phyloP scores from a whole-genome alignment of 1,140 invertebrate genomes.

The Tetragonula clypearis region DNA sequence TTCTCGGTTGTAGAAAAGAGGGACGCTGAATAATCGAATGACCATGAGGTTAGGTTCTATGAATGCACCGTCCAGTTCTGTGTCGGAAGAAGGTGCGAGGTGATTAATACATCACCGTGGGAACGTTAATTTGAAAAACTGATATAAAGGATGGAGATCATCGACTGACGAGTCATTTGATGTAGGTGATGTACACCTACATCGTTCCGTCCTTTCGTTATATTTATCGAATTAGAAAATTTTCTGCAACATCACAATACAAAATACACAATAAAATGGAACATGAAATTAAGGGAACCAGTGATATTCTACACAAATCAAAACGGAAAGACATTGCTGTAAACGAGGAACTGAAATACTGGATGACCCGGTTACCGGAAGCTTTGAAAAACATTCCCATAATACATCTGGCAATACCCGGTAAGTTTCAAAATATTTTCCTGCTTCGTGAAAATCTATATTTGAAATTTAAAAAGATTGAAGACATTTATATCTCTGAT shows the following conservation, averaged over 20 bases:
- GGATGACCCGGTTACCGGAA: constrained; percentile 87
- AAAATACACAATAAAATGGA: constrained; percentile 15
- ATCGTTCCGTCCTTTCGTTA: too few relatives aligned
- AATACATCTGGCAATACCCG: constrained; percentile 89
- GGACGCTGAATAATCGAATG: constrained; percentile 19
- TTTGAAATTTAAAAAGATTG: background rate
- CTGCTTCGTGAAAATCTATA: background rate
- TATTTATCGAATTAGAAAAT: background rate
- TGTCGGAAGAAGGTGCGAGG: constrained; percentile 21
- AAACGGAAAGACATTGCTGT: background rate
- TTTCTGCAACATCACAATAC: background rate
- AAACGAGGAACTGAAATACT: constrained; percentile 84
- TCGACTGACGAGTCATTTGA: background rate
- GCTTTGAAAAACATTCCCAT: constrained; percentile 84
- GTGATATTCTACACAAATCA: background rate
- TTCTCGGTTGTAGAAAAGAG: constrained; percentile 18
- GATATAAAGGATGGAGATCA: constrained; percentile 38
- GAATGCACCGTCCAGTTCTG: background rate
- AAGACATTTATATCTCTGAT: background rate
- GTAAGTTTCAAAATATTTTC: constrained; percentile 80
- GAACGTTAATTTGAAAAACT: constrained; percentile 29
- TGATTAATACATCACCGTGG: constrained; percentile 40
- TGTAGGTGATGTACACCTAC: constrained; percentile 3
- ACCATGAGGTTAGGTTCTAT: constrained; percentile 39
- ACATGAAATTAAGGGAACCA: constrained; percentile 3